A percentile compares a stretch with the other conserved stretches of the same genome.
phyloP scores from a whole-genome alignment of 2,113 vertebrate genomes.

The Bambusicola thoracicus region DNA sequence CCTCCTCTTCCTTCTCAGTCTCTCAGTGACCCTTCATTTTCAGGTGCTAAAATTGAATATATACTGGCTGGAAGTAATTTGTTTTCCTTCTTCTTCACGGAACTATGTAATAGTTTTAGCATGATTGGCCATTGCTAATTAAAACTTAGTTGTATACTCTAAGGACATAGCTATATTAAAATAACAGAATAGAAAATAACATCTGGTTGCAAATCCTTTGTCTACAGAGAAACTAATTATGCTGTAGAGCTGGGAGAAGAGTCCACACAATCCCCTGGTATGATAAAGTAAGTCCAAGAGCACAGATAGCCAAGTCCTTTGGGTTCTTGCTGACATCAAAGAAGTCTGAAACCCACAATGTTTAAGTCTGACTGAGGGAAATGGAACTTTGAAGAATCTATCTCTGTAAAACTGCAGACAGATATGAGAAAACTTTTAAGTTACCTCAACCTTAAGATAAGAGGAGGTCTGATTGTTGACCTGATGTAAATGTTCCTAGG shows the following conservation, averaged over 20 bases:
- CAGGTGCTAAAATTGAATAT: not conserved
- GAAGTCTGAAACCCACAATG: not conserved
- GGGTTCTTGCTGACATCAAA: not conserved
- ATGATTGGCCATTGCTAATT: not conserved
- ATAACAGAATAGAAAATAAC: not conserved
- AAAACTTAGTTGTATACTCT: not conserved
- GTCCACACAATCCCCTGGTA: not conserved
- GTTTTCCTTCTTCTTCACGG: not conserved
- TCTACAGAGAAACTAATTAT: not conserved
- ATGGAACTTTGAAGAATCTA: not conserved
- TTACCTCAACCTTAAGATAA: not conserved
- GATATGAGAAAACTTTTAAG: rapidly evolving
- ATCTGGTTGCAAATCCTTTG: slow-evolving; percentile 1
- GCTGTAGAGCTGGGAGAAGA: not conserved
- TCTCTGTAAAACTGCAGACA: not conserved
- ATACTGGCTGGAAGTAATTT: slow-evolving; percentile 6
- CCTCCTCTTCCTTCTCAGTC: not conserved
- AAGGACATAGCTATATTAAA: not conserved
- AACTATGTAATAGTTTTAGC: not conserved
- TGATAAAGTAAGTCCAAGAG: not conserved
- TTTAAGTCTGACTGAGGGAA: not conserved
- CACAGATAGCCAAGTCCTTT: not conserved
- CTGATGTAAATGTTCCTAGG: not conserved
- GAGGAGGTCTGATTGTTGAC: not conserved
- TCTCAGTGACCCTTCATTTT: not conserved